Base-by-base conservation (phyloP, 1,140 invertebrate genomes). In the Zophobas morio region DNA sequence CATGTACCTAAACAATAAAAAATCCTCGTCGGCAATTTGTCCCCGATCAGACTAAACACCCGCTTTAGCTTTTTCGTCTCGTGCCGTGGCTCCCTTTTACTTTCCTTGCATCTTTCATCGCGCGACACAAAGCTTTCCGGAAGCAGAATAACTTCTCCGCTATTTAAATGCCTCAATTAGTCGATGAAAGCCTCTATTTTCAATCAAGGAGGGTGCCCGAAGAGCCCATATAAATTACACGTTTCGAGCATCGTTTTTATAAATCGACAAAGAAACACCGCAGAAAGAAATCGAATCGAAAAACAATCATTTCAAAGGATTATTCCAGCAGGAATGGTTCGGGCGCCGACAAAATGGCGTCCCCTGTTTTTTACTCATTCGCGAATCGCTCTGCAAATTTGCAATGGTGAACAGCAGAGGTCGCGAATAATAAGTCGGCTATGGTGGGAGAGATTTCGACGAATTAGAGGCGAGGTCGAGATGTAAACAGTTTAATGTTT, bases 311-410 rank as follows among this genome's bases (percentile, higher is more conserved):
- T 51, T 35, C 32, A 72, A 51, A 72, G 3, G 32, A 47, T 35
- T 34, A 72, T 36, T 51, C 1, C 36, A 36, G 49, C 33, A 72
- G 70, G 60, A 66, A 20, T 20, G 39, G 33, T 20, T 20, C 49
- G 53, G 46, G 8, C 54, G 40, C 57, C 73, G 73, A 75, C 73
- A 75, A 75, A 75, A 75, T 75, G 73, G 73, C 73, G 73, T 49
- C 54, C 73, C 73, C 73, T 56, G 32, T 54, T 63, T 75, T 75
- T 75, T 75, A 75, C 36, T 63, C 39, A 63, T 75, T 49, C 73
- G 73, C 73, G 72, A 63, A 75, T 63, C 73, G 35, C 33, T 40
- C n/a, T 34, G 40, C 40, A 53, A 75, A 75, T 75, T 75, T 60
- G 73, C 73, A 75, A 75, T 73, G 71, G 71, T 73, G 71, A 73